Conservation (phyloP, 2,888 invertebrate species). For the Melanargia galathea region DNA sequence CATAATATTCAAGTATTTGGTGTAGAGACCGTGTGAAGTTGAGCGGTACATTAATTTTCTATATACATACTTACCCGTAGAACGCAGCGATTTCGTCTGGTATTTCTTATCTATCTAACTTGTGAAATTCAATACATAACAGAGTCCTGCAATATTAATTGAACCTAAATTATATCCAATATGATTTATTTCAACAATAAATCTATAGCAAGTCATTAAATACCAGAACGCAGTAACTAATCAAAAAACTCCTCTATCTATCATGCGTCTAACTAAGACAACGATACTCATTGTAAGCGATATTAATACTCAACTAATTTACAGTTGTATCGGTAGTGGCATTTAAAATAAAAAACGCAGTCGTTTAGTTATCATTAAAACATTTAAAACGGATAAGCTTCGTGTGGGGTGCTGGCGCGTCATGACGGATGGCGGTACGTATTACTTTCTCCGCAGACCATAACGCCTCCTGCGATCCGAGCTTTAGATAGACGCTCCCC, state of each 20-base stretch:
- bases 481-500: conserved; percentile 56
- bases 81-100: too few relatives aligned
- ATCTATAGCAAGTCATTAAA: background rate
- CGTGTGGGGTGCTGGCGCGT: conserved; percentile 66
- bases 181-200: too few relatives aligned
- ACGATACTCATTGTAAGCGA: conserved; percentile 1
- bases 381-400: conserved; percentile 53
- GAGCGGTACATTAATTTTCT: background rate
- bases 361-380: conserved; percentile 49
- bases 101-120: too few relatives aligned
- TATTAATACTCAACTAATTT: conserved; percentile 27
- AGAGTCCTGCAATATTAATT: too few relatives aligned
- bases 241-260: background rate
- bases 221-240: background rate
- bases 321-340: conserved; percentile 15
- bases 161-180: too few relatives aligned
- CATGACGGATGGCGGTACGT: conserved; percentile 63
- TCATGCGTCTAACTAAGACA: conserved; percentile 3
- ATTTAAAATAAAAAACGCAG: conserved; percentile 26
- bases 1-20: background rate
- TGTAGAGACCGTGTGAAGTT: background rate
- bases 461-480: conserved; percentile 67
- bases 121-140: too few relatives aligned
- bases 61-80: background rate
- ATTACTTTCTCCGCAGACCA: conserved; percentile 66